phyloP scores from a whole-genome alignment of 2,113 vertebrate species.

The Nestor notabilis region DNA sequence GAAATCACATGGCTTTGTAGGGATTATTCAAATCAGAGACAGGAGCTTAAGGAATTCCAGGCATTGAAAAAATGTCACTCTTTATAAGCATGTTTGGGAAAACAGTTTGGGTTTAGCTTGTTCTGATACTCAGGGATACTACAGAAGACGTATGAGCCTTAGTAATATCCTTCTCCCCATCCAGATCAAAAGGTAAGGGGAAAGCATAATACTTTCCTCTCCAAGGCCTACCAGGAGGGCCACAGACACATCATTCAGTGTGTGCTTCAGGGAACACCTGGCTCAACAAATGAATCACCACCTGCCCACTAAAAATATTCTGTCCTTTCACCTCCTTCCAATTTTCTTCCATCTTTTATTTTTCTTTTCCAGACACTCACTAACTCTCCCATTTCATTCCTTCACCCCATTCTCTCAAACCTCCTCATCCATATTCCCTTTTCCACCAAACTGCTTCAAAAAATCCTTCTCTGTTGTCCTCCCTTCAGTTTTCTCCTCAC shows the following conservation, averaged over 20 bases:
- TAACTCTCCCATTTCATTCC: neutral
- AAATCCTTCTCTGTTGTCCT: neutral
- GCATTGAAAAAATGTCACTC: neutral
- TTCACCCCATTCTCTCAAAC: neutral
- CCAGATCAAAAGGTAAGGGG: neutral
- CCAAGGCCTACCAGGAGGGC: neutral
- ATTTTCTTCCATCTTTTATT: neutral
- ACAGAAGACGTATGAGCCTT: neutral
- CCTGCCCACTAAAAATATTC: neutral
- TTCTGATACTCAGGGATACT: neutral
- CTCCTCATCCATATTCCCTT: neutral
- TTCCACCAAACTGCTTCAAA: neutral
- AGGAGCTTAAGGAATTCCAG: slow-evolving; percentile 16
- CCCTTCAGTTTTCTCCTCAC: neutral
- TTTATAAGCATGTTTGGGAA: neutral
- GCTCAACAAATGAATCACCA: neutral
- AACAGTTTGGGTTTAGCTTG: neutral
- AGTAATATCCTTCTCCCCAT: neutral
- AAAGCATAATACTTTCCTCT: neutral
- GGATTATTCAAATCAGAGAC: slow-evolving; percentile 22
- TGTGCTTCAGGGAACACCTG: neutral
- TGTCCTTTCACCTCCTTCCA: neutral
- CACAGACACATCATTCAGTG: neutral
- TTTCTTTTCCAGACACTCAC: neutral
- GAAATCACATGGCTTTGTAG: neutral